A percentile compares a stretch with the other conserved stretches of the same genome.
phyloP scores from a whole-genome alignment of 30 jellyfish, hydroid and myxozoan species.

The Hydra vulgaris region DNA sequence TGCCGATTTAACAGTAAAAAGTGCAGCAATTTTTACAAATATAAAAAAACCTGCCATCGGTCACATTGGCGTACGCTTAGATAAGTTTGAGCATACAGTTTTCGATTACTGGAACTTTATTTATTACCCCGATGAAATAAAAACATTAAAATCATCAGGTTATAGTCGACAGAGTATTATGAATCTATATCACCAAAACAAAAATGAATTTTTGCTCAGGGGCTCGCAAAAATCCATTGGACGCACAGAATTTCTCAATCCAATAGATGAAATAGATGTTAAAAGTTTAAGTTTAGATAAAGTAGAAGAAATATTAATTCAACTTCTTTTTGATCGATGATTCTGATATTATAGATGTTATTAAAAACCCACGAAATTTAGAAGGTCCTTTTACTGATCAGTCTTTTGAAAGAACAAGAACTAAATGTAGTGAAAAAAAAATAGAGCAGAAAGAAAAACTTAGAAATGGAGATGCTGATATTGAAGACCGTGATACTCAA shows the following conservation, averaged over 20 bases:
- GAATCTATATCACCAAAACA: background rate
- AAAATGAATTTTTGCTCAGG: background rate
- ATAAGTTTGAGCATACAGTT: background rate
- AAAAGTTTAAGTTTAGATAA: background rate
- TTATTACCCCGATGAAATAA: background rate
- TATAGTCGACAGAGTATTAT: background rate
- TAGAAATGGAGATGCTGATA: background rate
- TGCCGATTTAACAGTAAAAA: background rate
- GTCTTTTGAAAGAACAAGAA: background rate
- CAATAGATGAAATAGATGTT: background rate
- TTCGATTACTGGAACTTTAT: background rate
- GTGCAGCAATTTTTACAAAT: background rate
- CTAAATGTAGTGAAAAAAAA: no score
- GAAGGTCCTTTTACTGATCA: background rate
- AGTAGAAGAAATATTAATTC: no score
- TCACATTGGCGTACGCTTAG: background rate
- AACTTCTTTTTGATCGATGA: background rate
- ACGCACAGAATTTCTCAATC: background rate
- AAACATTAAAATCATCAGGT: background rate
- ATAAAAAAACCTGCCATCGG: background rate
- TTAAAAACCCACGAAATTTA: background rate
- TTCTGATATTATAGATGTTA: background rate
- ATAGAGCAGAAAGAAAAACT: background rate
- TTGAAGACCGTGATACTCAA: background rate
- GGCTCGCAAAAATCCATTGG: background rate